Base-by-base conservation (phyloP, 2,113 vertebrate species). In the Nothoprocta pentlandii region DNA sequence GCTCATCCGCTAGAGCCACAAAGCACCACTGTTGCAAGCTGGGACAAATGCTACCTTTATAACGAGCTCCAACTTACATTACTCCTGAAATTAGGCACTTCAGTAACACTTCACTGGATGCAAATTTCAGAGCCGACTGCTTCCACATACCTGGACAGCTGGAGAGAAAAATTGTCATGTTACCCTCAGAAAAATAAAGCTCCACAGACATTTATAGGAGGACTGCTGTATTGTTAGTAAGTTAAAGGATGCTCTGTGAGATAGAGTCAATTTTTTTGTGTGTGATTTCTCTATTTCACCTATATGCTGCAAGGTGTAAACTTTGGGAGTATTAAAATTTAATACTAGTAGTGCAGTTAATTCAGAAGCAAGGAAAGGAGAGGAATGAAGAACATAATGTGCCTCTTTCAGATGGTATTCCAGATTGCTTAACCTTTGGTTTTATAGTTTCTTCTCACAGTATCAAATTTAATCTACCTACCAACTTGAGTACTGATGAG, bases 1-100 rank as follows among this genome's bases (percentile, higher is more conserved):
- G 89, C 84, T 62, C 85, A 69, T 86, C 80, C 86, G 44, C 71
- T 77, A 13, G 59, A 84, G 49, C 74, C 39, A 86, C 71, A 93
- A 94, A 86, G 64, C 76, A 6, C 41, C 16, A 78, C 19, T 77
- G 63, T 69, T 66, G 6, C 74, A 32, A 58, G 54, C 54, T 10
- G 30, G 14, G 68, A 88, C 80, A 95, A 92, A 90, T 20, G 49
- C n/a, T 67, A 36, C 68, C 76, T 85, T 86, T 75, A 28, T 26
- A 80, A 68, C 3, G 4, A 81, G 53, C n/a, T n/a, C 30, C 36
- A 26, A 19, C 25, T 78, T 46, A 11, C 0, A 0, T 79, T 67
- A 39, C 34, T 80, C 62, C 59, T 94, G 58, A 75, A 79, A 71
- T 32, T 28, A 75, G 80, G 61, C 61, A 32, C 32, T 75, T 51